Evolutionary conservation across 2,888 invertebrate species (phyloP), one percentile per base, ranked within the genome.

Genomic region (Rhimphoctona megacephalus): DNA sequence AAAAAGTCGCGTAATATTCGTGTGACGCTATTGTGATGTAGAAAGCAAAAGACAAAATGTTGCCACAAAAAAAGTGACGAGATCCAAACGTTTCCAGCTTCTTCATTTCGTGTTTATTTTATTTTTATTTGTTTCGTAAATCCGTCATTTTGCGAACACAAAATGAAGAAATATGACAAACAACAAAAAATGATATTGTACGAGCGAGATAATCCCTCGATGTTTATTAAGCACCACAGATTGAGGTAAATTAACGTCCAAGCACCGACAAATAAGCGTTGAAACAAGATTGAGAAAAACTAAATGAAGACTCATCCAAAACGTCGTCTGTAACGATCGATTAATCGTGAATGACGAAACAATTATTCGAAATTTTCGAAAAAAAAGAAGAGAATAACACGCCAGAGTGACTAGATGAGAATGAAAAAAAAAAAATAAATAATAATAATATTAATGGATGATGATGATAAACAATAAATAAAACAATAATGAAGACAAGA

Each of bases 401-500:
- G 78, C 61, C 69, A 57, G 78, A 81, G 54, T 54, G 79, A 57
- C 25, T 70, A 54, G 52, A 30, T 77, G 76, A 77, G 46, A 76
- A 79, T 49, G 67, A 22, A 72, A 67, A 25, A 67, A 77, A 19
- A 52, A 81, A 88, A 3, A 5, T 25, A 57, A 57, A 57, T 14
- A n/a, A 54, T 43, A 11, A 43, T 43, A 49, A 49, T 49, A 49
- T 74, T 52, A 67, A 82, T 70, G 39, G 64, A 79, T 70, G 64
- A 81, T 83, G 76, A 81, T 83, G 81, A 85, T 81, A 25, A 80
- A 83, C 74, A 72, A 82, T 66, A 79, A 67, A 82, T 66, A 79
- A 83, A 83, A 57, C 70, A 83, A 81, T 78, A 81, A 77, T 80
- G 78, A 72, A 74, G 76, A 88, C 70, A 87, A 82, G 86, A 86